Conservation (phyloP, 2,888 invertebrate species). For the Lysandra coridon region DNA sequence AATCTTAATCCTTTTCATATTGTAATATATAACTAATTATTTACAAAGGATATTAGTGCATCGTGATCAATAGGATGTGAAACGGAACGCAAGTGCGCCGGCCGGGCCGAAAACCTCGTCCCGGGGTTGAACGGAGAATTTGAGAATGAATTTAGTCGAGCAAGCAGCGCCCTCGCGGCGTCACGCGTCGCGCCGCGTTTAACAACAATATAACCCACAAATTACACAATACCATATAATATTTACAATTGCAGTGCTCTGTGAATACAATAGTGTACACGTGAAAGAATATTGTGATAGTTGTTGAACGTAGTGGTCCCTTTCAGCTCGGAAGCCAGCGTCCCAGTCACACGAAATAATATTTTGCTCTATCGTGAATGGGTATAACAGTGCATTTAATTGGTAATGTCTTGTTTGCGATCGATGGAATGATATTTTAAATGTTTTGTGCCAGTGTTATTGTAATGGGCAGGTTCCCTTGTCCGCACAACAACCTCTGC, state of each 20-base stretch:
- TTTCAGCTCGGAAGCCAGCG: conserved; percentile 55
- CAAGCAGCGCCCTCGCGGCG: conserved; percentile 54
- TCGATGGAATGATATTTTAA: conserved; percentile 46
- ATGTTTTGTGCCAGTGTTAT: conserved; percentile 64
- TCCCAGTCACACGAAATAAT: conserved; percentile 66
- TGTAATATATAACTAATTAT: background rate
- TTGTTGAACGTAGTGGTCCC: conserved; percentile 45
- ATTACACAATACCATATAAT: conserved; percentile 50
- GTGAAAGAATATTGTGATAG: conserved; percentile 44
- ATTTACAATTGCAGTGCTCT: conserved; percentile 43
- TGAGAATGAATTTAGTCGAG: conserved; percentile 57
- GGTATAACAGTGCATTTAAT: conserved; percentile 66
- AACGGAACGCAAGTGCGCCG: conserved; percentile 67
- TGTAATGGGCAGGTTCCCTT: conserved; percentile 75
- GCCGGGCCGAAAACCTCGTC: conserved; percentile 69
- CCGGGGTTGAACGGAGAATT: conserved; percentile 51
- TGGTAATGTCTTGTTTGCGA: conserved; percentile 61
- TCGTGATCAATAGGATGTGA: conserved; percentile 40
- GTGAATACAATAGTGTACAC: conserved; percentile 42
- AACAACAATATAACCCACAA: conserved; percentile 63
- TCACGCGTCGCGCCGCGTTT: conserved; percentile 50
- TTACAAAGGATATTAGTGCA: background rate
- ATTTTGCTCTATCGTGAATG: conserved; percentile 62
- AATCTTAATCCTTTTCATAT: background rate
- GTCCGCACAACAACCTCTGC: conserved; percentile 77